Evolutionary conservation across 2,888 invertebrate genomes (phyloP), one percentile per base, ranked within the genome.

Genomic region (Heliconius aoede): DNA sequence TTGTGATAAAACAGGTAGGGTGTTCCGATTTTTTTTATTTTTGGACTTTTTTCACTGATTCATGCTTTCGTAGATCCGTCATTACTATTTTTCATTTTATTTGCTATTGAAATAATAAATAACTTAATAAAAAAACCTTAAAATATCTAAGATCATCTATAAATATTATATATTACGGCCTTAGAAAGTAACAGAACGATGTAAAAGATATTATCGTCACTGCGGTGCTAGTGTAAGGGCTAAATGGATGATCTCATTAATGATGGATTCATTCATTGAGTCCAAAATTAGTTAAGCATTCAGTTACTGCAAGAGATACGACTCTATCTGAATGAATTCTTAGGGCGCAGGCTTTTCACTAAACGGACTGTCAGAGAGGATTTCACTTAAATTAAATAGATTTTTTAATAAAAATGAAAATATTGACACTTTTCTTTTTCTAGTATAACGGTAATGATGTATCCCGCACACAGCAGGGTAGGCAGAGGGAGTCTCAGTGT

Each of bases 301-400:
- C 60, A 60, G 36, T 72, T 36, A 60, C 72, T 40, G 21, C 21
- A 61, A 72, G 72, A 72, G 58, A 28, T 72, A 61, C 40, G 8
- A 72, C 60, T 72, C 60, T 28, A 26, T 36, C 28, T 36, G 21
- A 36, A 72, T 72, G 60, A 61, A 72, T 72, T 26, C 40, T 72
- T 72, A 72, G 61, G 60, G 24, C 36, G 72, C 40, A 21, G 40
- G 61, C 79, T 82, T 82, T 81, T 81, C 82, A 68, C 74, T 72
- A 75, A 78, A 74, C 69, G 67, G 72, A 68, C 74, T 76, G 72
- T 74, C 46, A 72, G 68, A 74, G 40, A 32, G 74, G 68, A 65
- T 72, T 71, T 55, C 55, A 69, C 26, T 67, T 32, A 62, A 76
- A 76, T 72, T 60, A 55, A 62, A 64, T 69, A 51, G 24, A 60